These are phyloP conservation scores for Caranx ignobilis DNA, from an alignment of 2,113 vertebrate species.

Conservation along the genomic window DNA sequence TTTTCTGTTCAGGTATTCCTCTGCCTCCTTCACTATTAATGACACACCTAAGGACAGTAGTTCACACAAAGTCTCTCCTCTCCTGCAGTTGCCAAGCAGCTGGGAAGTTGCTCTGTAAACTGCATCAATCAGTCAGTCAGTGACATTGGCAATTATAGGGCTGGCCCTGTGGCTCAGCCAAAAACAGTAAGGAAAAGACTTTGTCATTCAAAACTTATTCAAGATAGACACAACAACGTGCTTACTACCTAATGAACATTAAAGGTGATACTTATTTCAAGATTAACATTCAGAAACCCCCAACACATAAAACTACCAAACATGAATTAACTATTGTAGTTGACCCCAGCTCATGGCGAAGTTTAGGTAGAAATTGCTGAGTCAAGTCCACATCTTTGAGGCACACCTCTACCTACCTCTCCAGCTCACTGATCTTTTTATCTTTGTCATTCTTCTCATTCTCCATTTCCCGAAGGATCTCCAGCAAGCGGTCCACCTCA, in stretches of 20 bases:
- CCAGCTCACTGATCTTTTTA: slow-evolving; percentile 95
- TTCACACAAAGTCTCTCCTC: no score
- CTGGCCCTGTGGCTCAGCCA: no score
- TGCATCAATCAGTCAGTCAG: no score
- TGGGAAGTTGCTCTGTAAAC: no score
- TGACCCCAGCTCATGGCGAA: neutral
- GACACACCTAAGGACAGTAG: no score
- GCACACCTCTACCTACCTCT: slow-evolving; percentile 86
- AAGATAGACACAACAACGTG: neutral
- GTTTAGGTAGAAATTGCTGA: neutral
- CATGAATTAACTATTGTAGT: neutral
- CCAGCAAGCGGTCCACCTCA: slow-evolving; percentile 96
- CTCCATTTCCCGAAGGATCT: slow-evolving; percentile 98
- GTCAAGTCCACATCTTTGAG: neutral
- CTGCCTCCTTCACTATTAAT: no score
- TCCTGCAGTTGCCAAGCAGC: no score
- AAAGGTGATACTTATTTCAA: neutral
- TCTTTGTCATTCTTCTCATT: slow-evolving; percentile 99
- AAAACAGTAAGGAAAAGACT: neutral
- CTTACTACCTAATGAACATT: neutral
- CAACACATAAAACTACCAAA: neutral
- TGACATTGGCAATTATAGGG: no score
- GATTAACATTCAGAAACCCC: neutral
- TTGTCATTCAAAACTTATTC: neutral
- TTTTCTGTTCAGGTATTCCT: no score